A percentile compares a stretch with the other conserved stretches of the same genome.
phyloP scores from a whole-genome alignment of 1,140 invertebrate genomes.

The Sminthurinus signatus region DNA sequence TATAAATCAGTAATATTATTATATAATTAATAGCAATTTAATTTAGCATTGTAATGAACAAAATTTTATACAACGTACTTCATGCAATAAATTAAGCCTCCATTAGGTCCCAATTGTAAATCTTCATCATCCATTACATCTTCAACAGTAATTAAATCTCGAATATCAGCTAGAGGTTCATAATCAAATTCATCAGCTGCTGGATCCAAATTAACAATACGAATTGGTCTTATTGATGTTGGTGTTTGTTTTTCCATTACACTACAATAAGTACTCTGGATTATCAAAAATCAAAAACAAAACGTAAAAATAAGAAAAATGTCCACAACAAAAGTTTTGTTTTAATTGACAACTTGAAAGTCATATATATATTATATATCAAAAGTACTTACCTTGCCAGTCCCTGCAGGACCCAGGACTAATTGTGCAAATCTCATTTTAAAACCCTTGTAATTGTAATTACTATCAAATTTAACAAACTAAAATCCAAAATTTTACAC shows the following conservation, averaged over 20 bases:
- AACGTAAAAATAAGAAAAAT: neutral
- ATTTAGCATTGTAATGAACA: too few species aligned
- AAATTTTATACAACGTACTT: constrained; percentile 78
- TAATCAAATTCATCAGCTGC: constrained; percentile 96
- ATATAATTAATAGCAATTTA: too few species aligned
- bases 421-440: constrained; percentile 85
- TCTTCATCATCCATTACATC: constrained; percentile 96
- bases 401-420: constrained; percentile 90
- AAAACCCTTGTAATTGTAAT: neutral
- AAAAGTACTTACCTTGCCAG: constrained; percentile 68
- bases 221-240: constrained; percentile 62
- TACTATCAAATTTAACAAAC: too few species aligned
- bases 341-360: neutral
- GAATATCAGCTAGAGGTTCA: constrained; percentile 75
- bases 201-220: constrained; percentile 94
- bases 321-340: neutral
- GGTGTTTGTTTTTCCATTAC: constrained; percentile 68
- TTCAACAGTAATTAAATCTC: constrained; percentile 88
- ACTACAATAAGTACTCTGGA: constrained; percentile 88
- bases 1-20: too few species aligned
- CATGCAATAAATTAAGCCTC: constrained; percentile 93
- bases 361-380: neutral
- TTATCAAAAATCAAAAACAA: neutral
- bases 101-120: constrained; percentile 93
- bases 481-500: too few species aligned